Evolutionary conservation across 2,888 invertebrate genomes (phyloP), one percentile per base, ranked within the genome.

Genomic region (Phyllotreta cruciferae): DNA sequence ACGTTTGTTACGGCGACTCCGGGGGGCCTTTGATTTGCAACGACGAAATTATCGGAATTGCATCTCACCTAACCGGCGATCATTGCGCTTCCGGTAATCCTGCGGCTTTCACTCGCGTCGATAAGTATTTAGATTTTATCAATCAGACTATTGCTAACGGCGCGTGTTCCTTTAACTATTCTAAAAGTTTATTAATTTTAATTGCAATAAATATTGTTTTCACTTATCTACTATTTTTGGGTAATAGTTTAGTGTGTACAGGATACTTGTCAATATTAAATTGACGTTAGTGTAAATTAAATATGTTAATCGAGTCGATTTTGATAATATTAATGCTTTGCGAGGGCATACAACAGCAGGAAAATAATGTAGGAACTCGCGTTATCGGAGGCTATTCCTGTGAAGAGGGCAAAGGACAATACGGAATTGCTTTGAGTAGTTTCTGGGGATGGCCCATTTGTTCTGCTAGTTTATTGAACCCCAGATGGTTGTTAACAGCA

Each of bases 371-470:
- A 24, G 24, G 14, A n/a, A 49, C 49, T 5, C 47, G 47, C 8
- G 10, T 49, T 13, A 49, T 49, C 36, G 49, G 49, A n/a, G 49
- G 49, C 7, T 10, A 11, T 9, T 9, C 3, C 11, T 49, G 49
- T n/a, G 49, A 35, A n/a, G 9, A 3, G 1, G n/a, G 10, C 7
- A 35, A 49, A 8, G 10, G 11, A 49, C 11, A 49, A 35, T 35
- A 8, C 10, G 49, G 10, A 6, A 11, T 49, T 34, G 49, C 49
- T 35, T 3, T 49, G 9, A 49, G 13, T 1, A 49, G 49, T 35
- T 49, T 34, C 6, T 49, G 34, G n/a, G 49, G 49, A 49, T 14
- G 11, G 34, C 49, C 49, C 6, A 49, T 49, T 10, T 49, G 49
- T 49, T 35, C 10, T 9, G 49, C 10, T n/a, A 49, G 49, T 35